Evolutionary conservation across 2,113 vertebrate genomes (phyloP).

Genomic region (Podarcis cretensis): DNA sequence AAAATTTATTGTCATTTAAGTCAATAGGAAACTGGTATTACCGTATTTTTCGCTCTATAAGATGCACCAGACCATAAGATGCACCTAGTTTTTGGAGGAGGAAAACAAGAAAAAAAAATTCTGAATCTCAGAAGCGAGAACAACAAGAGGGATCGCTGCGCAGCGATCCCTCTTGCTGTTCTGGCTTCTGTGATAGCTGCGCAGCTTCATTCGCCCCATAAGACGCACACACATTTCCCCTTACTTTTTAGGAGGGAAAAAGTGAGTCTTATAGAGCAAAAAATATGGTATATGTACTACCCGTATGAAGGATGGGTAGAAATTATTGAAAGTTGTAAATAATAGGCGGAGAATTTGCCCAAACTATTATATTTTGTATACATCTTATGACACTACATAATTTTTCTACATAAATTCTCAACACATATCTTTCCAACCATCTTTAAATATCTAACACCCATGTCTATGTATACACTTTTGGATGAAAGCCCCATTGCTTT

Average conservation of each 20-base stretch:
- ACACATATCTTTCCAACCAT: background rate
- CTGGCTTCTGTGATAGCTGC: too few species aligned
- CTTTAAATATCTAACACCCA: background rate
- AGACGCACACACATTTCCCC: too few species aligned
- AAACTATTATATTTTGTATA: background rate
- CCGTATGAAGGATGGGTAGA: background rate
- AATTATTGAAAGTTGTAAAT: background rate
- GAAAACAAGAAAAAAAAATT: too few species aligned
- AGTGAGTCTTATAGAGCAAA: too few species aligned
- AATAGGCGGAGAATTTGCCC: background rate
- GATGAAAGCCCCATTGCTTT: background rate
- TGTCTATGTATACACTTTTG: background rate
- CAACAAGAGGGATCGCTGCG: too few species aligned
- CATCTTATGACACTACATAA: background rate
- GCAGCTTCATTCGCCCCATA: too few species aligned
- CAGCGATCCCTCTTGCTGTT: too few species aligned
- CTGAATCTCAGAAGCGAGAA: too few species aligned
- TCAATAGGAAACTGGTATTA: background rate
- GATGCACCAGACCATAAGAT: too few species aligned
- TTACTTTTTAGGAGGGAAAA: too few species aligned
- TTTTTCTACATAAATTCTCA: constrained; percentile 2
- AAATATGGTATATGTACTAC: background rate
- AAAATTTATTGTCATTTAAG: background rate
- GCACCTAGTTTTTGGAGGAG: too few species aligned
- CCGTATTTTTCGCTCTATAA: too few species aligned